Evolutionary conservation across 2,888 invertebrate genomes (phyloP), one percentile per base, ranked within the genome.

Genomic region (Catocala fraxini): DNA sequence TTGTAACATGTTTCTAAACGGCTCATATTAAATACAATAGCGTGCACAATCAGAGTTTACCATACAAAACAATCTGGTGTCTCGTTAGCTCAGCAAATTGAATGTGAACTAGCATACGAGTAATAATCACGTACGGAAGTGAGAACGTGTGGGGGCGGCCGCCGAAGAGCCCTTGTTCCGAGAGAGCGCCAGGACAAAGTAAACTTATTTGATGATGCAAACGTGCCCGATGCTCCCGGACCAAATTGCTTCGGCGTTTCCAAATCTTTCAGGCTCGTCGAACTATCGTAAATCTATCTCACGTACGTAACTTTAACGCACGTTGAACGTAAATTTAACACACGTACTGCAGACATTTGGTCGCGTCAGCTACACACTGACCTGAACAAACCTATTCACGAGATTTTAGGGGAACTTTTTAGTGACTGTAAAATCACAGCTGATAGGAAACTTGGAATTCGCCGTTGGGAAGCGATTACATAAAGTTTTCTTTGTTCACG

Each of bases 121-220:
- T 73, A 80, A 80, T 80, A 77, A 82, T 77, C 79, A 77, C 73
- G 81, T 71, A 67, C 64, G 62, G 67, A 73, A 69, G 70, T 73
- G 75, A 57, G 71, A 71, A 70, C 68, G 70, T 73, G 70, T 59
- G 63, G 71, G 54, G 59, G 65, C 58, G 60, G 54, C 59, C 56
- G 73, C 67, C 70, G 43, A 64, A 67, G 68, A 66, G 65, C 62
- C 25, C 62, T 72, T 53, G 57, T 65, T 47, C 52, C 33, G 13
- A 33, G 15, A 42, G 35, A 55, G 47, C 49, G 34, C 12, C 63
- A 63, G 65, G 53, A 64, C 66, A 67, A 65, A 67, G 58, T 60
- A 64, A 68, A 73, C 61, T 63, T 71, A 65, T 73, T 73, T 60
- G 69, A 75, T 56, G 58, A 58, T 63, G 43, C 54, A 69, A 66